Conservation (phyloP, 2,888 invertebrate species). For the Cerceris rybyensis region DNA sequence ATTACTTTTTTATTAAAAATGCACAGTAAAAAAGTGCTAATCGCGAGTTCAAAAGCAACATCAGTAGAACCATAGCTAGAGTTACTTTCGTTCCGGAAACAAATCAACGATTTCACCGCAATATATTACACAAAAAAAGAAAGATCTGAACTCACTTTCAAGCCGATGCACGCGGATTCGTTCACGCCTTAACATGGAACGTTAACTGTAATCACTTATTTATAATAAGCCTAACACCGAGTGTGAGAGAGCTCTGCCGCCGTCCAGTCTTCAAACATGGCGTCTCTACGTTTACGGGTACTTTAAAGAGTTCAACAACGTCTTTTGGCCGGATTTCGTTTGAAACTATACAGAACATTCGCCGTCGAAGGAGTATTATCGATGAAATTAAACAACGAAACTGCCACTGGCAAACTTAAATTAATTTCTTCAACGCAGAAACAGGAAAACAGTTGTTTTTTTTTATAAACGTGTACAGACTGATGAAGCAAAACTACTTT, state of each 20-base stretch:
- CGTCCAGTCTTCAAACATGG: slow-evolving; percentile 47
- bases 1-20: too few relatives aligned
- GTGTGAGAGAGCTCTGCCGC: slow-evolving; percentile 49
- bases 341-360: slow-evolving; percentile 34
- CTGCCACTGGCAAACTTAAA: too few relatives aligned
- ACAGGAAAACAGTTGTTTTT: too few relatives aligned
- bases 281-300: slow-evolving; percentile 33
- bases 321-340: slow-evolving; percentile 51
- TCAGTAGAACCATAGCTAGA: neutral
- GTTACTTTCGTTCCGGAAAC: neutral
- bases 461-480: too few relatives aligned
- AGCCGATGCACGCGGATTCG: slow-evolving; percentile 12
- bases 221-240: slow-evolving; percentile 51
- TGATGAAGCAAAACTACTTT: too few relatives aligned
- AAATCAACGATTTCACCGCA: neutral
- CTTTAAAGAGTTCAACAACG: slow-evolving; percentile 36
- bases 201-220: slow-evolving; percentile 39
- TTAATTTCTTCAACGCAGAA: too few relatives aligned
- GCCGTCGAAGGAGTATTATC: neutral
- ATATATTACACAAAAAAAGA: neutral
- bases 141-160: slow-evolving; percentile 22
- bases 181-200: slow-evolving; percentile 33
- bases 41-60: too few relatives aligned
- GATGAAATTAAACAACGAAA: too few relatives aligned
- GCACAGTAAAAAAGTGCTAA: too few relatives aligned